Conservation (phyloP, 2,888 invertebrate species). For the Dryobota labecula region DNA sequence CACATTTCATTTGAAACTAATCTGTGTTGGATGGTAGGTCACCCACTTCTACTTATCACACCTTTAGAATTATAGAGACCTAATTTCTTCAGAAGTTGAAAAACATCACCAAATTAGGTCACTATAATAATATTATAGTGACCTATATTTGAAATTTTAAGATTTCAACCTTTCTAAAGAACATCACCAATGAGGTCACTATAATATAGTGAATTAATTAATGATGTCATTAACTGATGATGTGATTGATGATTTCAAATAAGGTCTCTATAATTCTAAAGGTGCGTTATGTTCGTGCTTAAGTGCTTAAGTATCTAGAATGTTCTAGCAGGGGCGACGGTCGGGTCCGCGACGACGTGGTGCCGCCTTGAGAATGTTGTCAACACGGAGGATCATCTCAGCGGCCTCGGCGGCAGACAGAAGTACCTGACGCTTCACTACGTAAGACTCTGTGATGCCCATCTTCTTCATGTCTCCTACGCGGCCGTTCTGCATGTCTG, state of each 20-base stretch:
- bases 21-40: conserved; percentile 33
- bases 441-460: conserved; percentile 99
- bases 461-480: conserved; percentile 97
- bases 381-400: conserved; percentile 99
- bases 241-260: too few relatives aligned
- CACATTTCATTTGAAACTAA: conserved; percentile 34
- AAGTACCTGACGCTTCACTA: conserved; percentile 98
- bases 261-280: too few relatives aligned
- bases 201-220: too few relatives aligned
- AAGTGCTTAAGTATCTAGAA: conserved; percentile 23
- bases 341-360: conserved; percentile 97
- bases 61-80: too few relatives aligned
- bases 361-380: conserved; percentile 98
- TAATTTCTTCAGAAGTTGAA: too few relatives aligned
- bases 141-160: too few relatives aligned
- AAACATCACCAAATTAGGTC: too few relatives aligned
- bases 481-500: conserved; percentile 97
- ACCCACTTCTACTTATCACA: conserved; percentile 57
- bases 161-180: too few relatives aligned
- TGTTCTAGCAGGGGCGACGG: conserved; percentile 93
- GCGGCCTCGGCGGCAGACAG: conserved; percentile 99
- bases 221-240: too few relatives aligned
- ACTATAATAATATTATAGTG: too few relatives aligned
- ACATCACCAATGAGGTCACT: too few relatives aligned
- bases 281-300: conserved; percentile 25